Percentiles rank a stretch among this genome's conserved stretches.
Conservation (phyloP, 2,113 vertebrate genomes). For the Siniperca knerii region DNA sequence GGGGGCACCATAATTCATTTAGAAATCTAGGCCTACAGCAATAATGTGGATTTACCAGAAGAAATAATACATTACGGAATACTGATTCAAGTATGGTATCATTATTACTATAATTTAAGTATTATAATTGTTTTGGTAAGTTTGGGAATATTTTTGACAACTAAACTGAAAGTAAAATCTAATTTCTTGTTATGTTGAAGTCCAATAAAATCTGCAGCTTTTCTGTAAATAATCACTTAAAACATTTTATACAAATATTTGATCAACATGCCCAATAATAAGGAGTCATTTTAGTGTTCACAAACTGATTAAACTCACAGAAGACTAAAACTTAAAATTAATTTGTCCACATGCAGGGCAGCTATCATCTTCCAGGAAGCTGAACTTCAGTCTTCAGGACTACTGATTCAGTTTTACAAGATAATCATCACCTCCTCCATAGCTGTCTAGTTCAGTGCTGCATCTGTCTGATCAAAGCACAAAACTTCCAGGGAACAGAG, state of each 20-base stretch:
- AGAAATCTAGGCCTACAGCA: neutral
- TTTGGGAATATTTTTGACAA: neutral
- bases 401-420: neutral
- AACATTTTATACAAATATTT: neutral
- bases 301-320: neutral
- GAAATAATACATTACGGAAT: neutral
- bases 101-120: neutral
- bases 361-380: neutral
- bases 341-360: neutral
- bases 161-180: neutral
- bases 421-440: neutral
- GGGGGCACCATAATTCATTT: neutral
- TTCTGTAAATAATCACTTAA: neutral
- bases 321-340: neutral
- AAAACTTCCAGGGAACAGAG: neutral
- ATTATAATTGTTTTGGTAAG: neutral
- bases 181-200: neutral
- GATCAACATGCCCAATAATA: neutral
- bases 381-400: neutral
- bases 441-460: neutral
- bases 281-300: neutral
- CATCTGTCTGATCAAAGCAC: conserved; percentile 18
- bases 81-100: neutral
- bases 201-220: neutral
- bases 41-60: neutral